Percentiles rank a stretch among this genome's conserved stretches.
phyloP scores from a whole-genome alignment of 2,888 invertebrate genomes.

The Pyrochroa serraticornis region DNA sequence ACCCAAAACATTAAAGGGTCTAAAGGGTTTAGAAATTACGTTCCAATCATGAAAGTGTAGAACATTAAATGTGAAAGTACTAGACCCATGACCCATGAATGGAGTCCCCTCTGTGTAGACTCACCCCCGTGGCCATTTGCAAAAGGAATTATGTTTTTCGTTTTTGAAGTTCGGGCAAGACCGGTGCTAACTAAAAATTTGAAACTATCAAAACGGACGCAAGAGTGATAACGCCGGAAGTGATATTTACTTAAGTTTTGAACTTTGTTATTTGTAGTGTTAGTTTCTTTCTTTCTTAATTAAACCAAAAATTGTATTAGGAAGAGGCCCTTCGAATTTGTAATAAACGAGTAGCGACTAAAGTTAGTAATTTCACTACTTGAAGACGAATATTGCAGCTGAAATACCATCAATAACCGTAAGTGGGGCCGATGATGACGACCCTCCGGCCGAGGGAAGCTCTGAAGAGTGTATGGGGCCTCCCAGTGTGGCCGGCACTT shows the following conservation, averaged over 20 bases:
- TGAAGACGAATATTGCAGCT: constrained; percentile 37
- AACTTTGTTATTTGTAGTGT: background rate
- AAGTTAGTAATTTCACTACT: background rate
- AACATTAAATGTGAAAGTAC: too few relatives aligned
- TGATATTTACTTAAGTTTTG: background rate
- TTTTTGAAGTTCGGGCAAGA: too few relatives aligned
- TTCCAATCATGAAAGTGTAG: too few relatives aligned
- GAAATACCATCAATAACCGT: constrained; percentile 53
- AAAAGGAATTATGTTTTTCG: too few relatives aligned
- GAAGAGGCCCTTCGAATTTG: background rate
- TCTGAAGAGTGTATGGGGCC: constrained; percentile 53
- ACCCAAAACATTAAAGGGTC: too few relatives aligned
- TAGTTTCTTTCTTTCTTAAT: background rate
- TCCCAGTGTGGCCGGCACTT: constrained; percentile 53
- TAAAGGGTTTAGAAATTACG: too few relatives aligned
- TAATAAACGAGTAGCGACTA: background rate
- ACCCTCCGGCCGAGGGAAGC: constrained; percentile 56
- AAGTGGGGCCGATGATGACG: constrained; percentile 53
- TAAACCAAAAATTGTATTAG: background rate
- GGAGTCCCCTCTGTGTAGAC: too few relatives aligned
- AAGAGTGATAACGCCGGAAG: background rate
- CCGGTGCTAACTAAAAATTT: too few relatives aligned
- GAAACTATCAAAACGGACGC: too few relatives aligned
- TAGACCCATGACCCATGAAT: too few relatives aligned
- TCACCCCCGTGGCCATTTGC: too few relatives aligned